Percentiles rank a stretch among this genome's conserved stretches.
phyloP scores from a whole-genome alignment of 1,140 invertebrate genomes.

The Bradynema listronoti region DNA sequence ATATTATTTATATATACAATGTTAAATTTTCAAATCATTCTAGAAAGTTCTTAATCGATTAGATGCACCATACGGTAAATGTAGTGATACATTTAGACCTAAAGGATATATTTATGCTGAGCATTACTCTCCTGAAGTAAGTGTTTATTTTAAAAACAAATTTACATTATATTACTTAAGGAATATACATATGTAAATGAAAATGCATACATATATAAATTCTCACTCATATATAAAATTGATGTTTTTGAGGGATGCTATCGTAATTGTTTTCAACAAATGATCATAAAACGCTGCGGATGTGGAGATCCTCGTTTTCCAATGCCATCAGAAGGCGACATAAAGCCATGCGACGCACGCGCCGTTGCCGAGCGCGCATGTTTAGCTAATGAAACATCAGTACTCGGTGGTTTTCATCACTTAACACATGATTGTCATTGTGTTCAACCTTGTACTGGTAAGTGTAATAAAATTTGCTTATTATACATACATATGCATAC shows the following conservation, averaged over 20 bases:
- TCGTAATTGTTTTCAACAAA: conserved; percentile 56
- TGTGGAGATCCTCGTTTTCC: conserved; percentile 57
- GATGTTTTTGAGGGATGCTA: conserved; percentile 54
- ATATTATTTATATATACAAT: neutral
- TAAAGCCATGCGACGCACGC: conserved; percentile 47
- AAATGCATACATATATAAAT: conserved; percentile 7
- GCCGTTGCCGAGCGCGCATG: conserved; percentile 39
- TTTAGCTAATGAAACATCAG: conserved; percentile 47
- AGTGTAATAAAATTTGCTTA: neutral
- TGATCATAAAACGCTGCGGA: conserved; percentile 43
- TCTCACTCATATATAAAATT: neutral
- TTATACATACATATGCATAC: too few relatives aligned
- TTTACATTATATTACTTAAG: too few relatives aligned
- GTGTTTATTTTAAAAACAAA: too few relatives aligned
- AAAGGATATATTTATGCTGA: conserved; percentile 55
- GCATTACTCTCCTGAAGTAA: conserved; percentile 54
- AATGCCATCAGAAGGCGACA: conserved; percentile 44
- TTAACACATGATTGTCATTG: conserved; percentile 49
- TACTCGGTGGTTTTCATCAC: conserved; percentile 56
- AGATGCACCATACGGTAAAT: conserved; percentile 50
- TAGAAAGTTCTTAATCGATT: conserved; percentile 56
- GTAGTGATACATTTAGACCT: conserved; percentile 51
- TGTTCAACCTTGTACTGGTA: conserved; percentile 27
- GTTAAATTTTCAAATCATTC: conserved; percentile 15
- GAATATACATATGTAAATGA: too few relatives aligned